phyloP scores from a whole-genome alignment of 2,797 vertebrate species.

The Brotula barbata region DNA sequence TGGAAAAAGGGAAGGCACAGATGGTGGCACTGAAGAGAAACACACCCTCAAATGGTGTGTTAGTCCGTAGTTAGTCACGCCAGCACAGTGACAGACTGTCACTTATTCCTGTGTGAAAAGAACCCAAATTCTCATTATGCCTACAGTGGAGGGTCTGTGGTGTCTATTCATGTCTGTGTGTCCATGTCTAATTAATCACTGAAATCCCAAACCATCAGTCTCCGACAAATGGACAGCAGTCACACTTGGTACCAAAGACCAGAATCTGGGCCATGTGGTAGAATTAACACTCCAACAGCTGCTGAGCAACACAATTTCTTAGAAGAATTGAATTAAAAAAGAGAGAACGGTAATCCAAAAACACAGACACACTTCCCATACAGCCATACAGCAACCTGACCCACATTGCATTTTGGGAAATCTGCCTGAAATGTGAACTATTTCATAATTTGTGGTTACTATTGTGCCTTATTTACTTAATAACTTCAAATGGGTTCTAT shows the following conservation, averaged over 20 bases:
- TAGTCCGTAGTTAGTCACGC: slow-evolving; percentile 45
- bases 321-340: slow-evolving; percentile 7
- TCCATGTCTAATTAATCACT: slow-evolving; percentile 62
- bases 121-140: slow-evolving; percentile 61
- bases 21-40: slow-evolving; percentile 59
- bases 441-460: no score
- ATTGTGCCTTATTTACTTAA: no score
- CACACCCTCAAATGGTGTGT: slow-evolving; percentile 44
- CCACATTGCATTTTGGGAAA: no score
- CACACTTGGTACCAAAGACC: slow-evolving; percentile 47
- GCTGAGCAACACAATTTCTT: slow-evolving; percentile 48
- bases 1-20: slow-evolving; percentile 40
- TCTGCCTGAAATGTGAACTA: no score
- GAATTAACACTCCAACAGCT: slow-evolving; percentile 53
- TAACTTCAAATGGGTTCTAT: no score
- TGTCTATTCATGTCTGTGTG: slow-evolving; percentile 23
- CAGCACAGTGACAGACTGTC: slow-evolving; percentile 65
- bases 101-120: slow-evolving; percentile 49
- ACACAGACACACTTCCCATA: no score
- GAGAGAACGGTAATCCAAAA: slow-evolving; percentile 33
- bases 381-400: no score
- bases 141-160: slow-evolving; percentile 43
- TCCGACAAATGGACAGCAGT: slow-evolving; percentile 55
- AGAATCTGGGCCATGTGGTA: slow-evolving; percentile 55
- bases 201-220: slow-evolving; percentile 55